These are phyloP conservation scores for Polypterus senegalus DNA, from an alignment of 2,113 vertebrate genomes.

Conservation along the genomic window DNA sequence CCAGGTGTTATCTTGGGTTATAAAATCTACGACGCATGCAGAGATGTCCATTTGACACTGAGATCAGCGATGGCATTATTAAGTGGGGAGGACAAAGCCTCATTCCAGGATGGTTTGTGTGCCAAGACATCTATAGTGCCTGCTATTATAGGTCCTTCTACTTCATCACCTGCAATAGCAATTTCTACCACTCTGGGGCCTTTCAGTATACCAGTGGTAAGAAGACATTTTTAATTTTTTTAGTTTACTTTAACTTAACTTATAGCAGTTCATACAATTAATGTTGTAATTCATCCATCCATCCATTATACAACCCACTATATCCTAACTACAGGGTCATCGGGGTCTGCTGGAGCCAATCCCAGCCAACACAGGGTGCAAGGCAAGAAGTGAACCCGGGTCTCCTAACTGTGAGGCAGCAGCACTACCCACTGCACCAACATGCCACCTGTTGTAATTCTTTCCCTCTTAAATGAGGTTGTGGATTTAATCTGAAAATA, in stretches of 20 bases:
- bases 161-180: constrained; percentile 23
- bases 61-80: constrained; percentile 23
- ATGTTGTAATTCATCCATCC: too few relatives aligned
- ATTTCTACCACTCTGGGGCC: constrained; percentile 14
- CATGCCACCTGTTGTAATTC: too few relatives aligned
- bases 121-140: constrained; percentile 20
- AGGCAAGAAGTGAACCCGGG: neutral
- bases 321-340: too few relatives aligned
- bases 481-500: too few relatives aligned
- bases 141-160: constrained; percentile 24
- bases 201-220: constrained; percentile 21
- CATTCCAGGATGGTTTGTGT: constrained; percentile 12
- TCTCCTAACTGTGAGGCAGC: neutral
- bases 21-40: constrained; percentile 26
- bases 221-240: constrained; percentile 3
- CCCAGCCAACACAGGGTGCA: neutral
- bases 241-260: constrained; percentile 4
- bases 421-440: too few relatives aligned
- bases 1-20: constrained; percentile 25
- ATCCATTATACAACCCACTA: too few relatives aligned
- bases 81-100: constrained; percentile 18
- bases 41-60: constrained; percentile 14
- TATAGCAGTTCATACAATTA: too few relatives aligned
- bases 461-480: too few relatives aligned
- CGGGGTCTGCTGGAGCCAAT: neutral